Evolutionary conservation across 2,797 vertebrate genomes (phyloP), one percentile per base, ranked within the genome.

Genomic region (Melanotaenia nigrans): DNA sequence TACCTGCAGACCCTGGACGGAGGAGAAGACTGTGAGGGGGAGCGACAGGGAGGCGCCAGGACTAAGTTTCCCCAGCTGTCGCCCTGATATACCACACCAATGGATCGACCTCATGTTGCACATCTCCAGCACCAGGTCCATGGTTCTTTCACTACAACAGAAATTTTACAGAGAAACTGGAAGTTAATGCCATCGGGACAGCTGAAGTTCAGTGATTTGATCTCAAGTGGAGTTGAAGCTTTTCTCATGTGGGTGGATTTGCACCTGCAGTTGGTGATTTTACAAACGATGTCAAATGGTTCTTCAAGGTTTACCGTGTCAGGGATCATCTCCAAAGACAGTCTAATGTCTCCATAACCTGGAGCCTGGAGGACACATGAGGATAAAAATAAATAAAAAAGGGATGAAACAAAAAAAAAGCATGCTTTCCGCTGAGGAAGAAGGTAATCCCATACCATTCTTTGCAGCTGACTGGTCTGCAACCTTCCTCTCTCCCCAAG

Each of bases 201-300:
- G 13, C 25, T 24, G 49, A 22, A 12, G 3, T 30, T 61, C 10
- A 62, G 12, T 32, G 9, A 18, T 8, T 35, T 20, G 22, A n/a
- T 28, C 28, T 36, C 5, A 14, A 25, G n/a, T 32, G 16, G 13
- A 18, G 24, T 66, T 81, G 92, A 7, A 12, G 2, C 6, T 9
- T 16, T n/a, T 20, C 12, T 45, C 4, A 2, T 25, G 14, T 28
- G 18, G 8, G 20, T 1, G n/a, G 13, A 14, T 32, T 66, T 82
- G 92, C 93, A 98, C 98, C 98, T 99, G 98, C 98, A 99, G 89
- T 99, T 99, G 56, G 97, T 99, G 94, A 99, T 97, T 96, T 99
- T 99, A 94, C 97, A 99, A 72, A 93, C 95, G 68, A 99, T 98
- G 78, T 97, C 95, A 80, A 99, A 99, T 36, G 98, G 97, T 89